Base-by-base conservation (phyloP, 2,888 invertebrate genomes). In the Azorinus chamasolen region DNA sequence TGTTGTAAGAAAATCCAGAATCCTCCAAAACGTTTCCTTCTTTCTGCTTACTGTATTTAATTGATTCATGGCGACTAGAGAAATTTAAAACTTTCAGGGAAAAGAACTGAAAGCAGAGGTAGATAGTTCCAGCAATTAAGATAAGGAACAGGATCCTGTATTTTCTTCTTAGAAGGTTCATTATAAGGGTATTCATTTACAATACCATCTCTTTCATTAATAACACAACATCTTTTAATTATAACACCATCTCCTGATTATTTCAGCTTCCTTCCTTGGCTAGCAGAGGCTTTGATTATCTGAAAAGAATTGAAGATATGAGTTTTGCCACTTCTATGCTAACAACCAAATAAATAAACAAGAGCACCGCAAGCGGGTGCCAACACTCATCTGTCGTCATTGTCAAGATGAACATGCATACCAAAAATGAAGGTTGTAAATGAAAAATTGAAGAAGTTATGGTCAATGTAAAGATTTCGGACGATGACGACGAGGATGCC, bases 21-120 rank as follows among this genome's bases (percentile, higher is more conserved):
- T n/a, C 32, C 0, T 27, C 54, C 16, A 24, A 39, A 12, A 51
- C 32, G 25, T 76, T 64, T 39, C 55, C 68, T n/a, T 69, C 43
- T 14, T 68, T 45, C 20, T 53, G 37, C 0, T 54, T 54, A 50
- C 32, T 53, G 14, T 64, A 64, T 43, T 53, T 54, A 4, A 48
- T 51, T 27, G 32, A 32, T 24, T 65, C 58, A 32, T 59, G 43
- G 18, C 50, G 37, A 39, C 48, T 53, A 1, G 63, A 32, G 24
- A 77, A 66, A 69, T 77, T 77, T n/a, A 77, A 58, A 2, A 77
- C 73, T 70, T 73, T 73, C 10, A 76, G 59, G 18, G 80, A 76
- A 32, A 76, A 66, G 6, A 80, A 24, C 24, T 80, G 80, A 37
- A 80, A 80, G 32, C 72, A 76, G 5, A 80, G 39, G 37, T 51